Base-by-base conservation (phyloP, 2,797 vertebrate genomes). In the Rachycentron canadum region DNA sequence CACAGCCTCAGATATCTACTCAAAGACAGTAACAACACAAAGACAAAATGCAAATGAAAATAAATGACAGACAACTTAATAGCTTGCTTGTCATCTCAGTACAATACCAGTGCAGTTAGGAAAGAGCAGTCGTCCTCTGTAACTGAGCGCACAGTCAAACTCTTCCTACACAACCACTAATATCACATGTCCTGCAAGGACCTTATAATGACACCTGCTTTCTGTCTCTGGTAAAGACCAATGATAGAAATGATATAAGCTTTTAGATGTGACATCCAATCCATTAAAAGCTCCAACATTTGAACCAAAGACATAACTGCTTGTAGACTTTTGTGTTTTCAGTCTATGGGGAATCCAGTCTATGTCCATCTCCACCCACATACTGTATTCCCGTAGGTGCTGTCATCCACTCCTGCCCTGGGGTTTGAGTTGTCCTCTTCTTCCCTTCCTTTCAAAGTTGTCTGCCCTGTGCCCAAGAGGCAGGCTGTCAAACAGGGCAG, bases 401-500 rank as follows among this genome's bases (percentile, higher is more conserved):
- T 83, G 81, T 78, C 78, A 83, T 70, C 5, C 9, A 5, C 34
- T 67, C 60, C 32, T 28, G 36, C 19, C 60, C 49, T n/a, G 36
- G 12, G 66, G 21, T 69, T 50, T 64, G 53, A 65, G 28, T 53
- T 41, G 69, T 74, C 34, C 57, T 76, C 52, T 45, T 70, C 25
- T 45, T 57, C 32, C 49, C 65, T 47, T 61, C 72, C 49, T 61
- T 67, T 45, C 38, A 45, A 74, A 72, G 49, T 66, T 34, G 64
- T 68, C 63, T 66, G 50, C 67, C 34, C 61, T 52, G 76, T 40
- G 40, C 83, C 77, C 77, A 19, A 71, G 67, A 78, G 78, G 41
- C 75, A 47, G 36, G 28, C 65, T 73, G 85, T 87, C 88, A 86
- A 49, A 64, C 70, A 19, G 36, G 58, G 21, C 71, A 47, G 59